A percentile compares a stretch with the other conserved stretches of the same genome.
Conservation (phyloP, 2,797 vertebrate genomes). For the Balearica regulorum region DNA sequence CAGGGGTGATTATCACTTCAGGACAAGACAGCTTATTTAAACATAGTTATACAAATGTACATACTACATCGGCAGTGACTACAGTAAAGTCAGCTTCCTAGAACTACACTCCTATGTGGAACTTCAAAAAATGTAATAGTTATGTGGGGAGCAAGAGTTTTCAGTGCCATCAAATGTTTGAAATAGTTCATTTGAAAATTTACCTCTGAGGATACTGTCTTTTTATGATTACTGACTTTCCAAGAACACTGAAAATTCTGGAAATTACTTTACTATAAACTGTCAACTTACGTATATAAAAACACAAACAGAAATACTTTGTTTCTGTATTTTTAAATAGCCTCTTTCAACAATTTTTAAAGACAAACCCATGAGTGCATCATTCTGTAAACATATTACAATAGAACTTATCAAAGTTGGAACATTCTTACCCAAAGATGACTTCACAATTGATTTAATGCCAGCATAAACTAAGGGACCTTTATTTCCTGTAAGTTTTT, state of each 20-base stretch:
- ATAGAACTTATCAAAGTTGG: background rate
- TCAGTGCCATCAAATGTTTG: background rate
- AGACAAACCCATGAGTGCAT: background rate
- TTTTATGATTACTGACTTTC: background rate
- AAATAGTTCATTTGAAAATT: background rate
- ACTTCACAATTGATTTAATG: slow-evolving; percentile 95
- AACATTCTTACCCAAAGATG: slow-evolving; percentile 87
- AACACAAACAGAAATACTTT: background rate
- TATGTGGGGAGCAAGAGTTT: background rate
- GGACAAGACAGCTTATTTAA: background rate
- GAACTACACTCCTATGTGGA: background rate
- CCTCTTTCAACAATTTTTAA: background rate
- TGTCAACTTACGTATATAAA: background rate
- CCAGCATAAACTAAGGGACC: slow-evolving; percentile 92
- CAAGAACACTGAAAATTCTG: background rate
- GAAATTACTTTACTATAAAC: background rate
- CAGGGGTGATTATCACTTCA: background rate
- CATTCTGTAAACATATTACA: background rate
- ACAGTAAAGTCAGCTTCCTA: background rate
- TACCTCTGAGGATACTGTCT: background rate
- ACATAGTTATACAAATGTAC: background rate
- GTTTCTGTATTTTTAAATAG: background rate
- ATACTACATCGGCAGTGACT: background rate
- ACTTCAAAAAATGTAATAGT: background rate
- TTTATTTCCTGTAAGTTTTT: slow-evolving; percentile 90